Evolutionary conservation across 2,888 invertebrate species (phyloP).

Genomic region (Osedax fenrisi): DNA sequence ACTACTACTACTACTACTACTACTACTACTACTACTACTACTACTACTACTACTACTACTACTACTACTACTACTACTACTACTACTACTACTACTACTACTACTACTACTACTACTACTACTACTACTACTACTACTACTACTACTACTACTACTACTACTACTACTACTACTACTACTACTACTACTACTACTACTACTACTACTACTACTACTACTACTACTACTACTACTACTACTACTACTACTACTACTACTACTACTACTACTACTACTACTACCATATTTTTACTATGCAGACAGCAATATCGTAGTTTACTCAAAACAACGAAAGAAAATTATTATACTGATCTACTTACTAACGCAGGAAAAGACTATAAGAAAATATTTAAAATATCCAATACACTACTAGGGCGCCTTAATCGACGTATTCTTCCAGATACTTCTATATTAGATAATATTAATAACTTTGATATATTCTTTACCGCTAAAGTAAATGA

Average conservation of each 20-base stretch:
- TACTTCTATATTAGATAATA: too few relatives aligned
- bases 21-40: constrained; percentile 6
- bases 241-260: not conserved
- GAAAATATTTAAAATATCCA: too few relatives aligned
- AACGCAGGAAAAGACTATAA: too few relatives aligned
- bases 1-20: not conserved
- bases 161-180: constrained; percentile 13
- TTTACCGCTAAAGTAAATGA: too few relatives aligned
- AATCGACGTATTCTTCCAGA: too few relatives aligned
- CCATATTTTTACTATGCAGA: not conserved
- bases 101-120: not conserved
- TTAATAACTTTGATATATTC: too few relatives aligned
- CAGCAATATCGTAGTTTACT: too few relatives aligned
- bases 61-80: not conserved
- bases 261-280: not conserved
- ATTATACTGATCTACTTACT: too few relatives aligned
- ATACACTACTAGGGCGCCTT: too few relatives aligned
- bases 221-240: not conserved
- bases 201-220: not conserved
- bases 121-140: not conserved
- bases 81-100: not conserved
- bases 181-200: not conserved
- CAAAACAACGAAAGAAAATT: too few relatives aligned
- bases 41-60: constrained; percentile 8
- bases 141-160: constrained; percentile 8